Percentiles rank a stretch among this genome's conserved stretches.
These are phyloP conservation scores for Cotesia chilonis DNA, from an alignment of 1,140 invertebrate species.

Conservation along the genomic window DNA sequence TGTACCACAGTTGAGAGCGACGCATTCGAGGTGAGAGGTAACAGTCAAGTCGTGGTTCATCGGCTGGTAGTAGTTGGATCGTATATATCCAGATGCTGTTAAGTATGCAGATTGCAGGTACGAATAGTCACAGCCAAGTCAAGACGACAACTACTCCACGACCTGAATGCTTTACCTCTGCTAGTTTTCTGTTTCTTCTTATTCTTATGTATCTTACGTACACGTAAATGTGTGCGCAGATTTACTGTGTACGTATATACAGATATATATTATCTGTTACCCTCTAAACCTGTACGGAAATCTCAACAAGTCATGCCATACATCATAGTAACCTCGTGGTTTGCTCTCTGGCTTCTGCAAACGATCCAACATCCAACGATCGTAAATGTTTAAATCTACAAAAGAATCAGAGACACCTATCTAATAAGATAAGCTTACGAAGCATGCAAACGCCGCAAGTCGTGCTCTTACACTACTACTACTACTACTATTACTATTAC, in stretches of 20 bases:
- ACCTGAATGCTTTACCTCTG: conserved; percentile 18
- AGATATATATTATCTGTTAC: background rate
- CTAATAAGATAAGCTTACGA: conserved; percentile 4
- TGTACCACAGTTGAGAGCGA: conserved; percentile 4
- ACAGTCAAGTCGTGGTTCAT: conserved; percentile 17
- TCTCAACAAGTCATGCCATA: conserved; percentile 14
- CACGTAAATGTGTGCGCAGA: no score
- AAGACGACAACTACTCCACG: conserved; percentile 9
- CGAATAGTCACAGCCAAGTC: background rate
- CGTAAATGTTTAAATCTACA: conserved; percentile 4
- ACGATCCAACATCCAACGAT: background rate
- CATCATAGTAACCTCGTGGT: conserved; percentile 15
- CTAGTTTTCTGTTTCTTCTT: conserved; percentile 14
- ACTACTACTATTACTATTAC: background rate
- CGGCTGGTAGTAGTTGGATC: background rate
- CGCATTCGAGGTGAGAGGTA: conserved; percentile 29
- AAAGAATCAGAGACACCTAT: background rate
- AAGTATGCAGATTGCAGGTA: conserved; percentile 29
- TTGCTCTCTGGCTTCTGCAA: conserved; percentile 5
- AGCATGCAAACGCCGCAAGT: conserved; percentile 25
- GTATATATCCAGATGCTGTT: conserved; percentile 6
- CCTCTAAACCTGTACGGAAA: conserved; percentile 5
- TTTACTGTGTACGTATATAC: background rate
- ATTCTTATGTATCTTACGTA: background rate
- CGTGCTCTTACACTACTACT: conserved; percentile 19